Conservation (phyloP, 2,113 vertebrate genomes). For the Percina caprodes region DNA sequence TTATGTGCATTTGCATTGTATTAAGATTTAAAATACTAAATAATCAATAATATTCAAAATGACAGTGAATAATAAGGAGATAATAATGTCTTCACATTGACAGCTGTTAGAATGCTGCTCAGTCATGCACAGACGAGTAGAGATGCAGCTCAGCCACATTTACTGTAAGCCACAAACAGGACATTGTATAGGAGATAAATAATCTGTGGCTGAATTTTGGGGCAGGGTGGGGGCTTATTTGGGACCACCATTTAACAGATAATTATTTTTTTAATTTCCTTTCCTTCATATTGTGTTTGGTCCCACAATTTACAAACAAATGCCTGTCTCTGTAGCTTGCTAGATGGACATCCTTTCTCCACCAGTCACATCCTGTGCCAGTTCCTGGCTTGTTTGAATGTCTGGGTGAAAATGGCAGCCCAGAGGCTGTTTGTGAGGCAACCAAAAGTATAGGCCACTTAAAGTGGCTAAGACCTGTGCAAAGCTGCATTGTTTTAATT, state of each 20-base stretch:
- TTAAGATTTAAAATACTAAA: background rate
- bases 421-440: background rate
- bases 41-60: constrained; percentile 29
- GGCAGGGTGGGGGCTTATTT: background rate
- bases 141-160: background rate
- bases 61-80: constrained; percentile 22
- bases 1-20: background rate
- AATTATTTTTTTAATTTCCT: background rate
- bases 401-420: background rate
- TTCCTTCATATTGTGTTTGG: background rate
- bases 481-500: no score
- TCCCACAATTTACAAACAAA: background rate
- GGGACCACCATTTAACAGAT: background rate
- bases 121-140: constrained; percentile 11
- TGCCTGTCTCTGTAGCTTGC: background rate
- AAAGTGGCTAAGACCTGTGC: no score
- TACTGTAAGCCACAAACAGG: background rate
- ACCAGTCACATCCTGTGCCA: background rate
- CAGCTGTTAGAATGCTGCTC: constrained; percentile 20
- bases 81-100: constrained; percentile 32
- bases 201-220: background rate
- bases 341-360: background rate
- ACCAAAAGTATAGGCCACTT: background rate
- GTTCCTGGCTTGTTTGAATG: background rate
- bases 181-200: background rate